A percentile compares a stretch with the other conserved stretches of the same genome.
These are phyloP conservation scores for Xylota sylvarum DNA, from an alignment of 2,888 invertebrate genomes.

Conservation along the genomic window DNA sequence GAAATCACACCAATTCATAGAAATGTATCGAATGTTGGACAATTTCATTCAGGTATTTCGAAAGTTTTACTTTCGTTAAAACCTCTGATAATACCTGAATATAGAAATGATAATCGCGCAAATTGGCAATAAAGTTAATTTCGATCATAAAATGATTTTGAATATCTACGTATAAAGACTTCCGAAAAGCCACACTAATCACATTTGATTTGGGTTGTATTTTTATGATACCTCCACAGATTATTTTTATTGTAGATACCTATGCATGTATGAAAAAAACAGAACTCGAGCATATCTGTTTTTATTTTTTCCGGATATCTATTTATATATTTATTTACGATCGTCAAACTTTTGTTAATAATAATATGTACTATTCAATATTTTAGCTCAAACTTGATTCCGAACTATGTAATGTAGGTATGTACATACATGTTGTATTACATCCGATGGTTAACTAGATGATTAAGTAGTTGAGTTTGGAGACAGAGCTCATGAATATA, in stretches of 20 bases:
- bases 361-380: background rate
- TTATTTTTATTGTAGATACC: background rate
- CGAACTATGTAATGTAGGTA: no score
- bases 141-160: background rate
- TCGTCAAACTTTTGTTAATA: background rate
- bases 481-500: no score
- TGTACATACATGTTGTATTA: no score
- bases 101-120: background rate
- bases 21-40: no score
- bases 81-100: no score
- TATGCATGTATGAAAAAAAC: background rate
- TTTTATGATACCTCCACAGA: background rate
- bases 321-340: background rate
- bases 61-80: background rate
- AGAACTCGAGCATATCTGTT: background rate
- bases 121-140: background rate
- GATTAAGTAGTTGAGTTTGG: no score
- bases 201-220: background rate
- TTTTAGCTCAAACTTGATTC: background rate
- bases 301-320: conserved; percentile 1
- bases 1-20: no score
- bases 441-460: no score
- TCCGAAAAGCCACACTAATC: background rate
- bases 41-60: no score
- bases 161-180: background rate